A percentile compares a stretch with the other conserved stretches of the same genome.
phyloP scores from a whole-genome alignment of 2,113 vertebrate genomes.

The Picathartes gymnocephalus region DNA sequence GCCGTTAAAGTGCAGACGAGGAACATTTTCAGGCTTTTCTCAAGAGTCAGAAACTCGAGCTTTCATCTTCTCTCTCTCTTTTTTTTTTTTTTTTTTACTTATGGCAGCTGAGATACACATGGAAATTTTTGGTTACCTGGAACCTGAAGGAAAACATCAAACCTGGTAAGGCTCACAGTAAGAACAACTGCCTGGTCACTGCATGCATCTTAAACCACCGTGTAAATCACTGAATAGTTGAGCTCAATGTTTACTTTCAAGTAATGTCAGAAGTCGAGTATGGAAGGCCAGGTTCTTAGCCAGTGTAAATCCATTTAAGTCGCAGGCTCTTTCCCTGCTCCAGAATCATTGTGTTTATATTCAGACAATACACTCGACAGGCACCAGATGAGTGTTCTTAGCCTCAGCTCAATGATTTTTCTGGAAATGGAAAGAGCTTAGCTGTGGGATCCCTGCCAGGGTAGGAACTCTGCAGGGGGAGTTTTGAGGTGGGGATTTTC shows the following conservation, averaged over 20 bases:
- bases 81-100: background rate
- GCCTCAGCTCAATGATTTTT: constrained; percentile 69
- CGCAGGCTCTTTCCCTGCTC: background rate
- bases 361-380: constrained; percentile 64
- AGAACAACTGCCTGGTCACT: background rate
- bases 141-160: constrained; percentile 20
- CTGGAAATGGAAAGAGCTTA: constrained; percentile 61
- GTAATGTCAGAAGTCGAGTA: constrained; percentile 58
- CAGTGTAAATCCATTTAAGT: constrained; percentile 47
- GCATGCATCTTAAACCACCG: background rate
- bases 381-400: constrained; percentile 69
- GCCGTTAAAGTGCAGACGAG: constrained; percentile 22
- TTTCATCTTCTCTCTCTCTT: background rate
- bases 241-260: constrained; percentile 63
- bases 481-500: constrained; percentile 11
- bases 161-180: background rate
- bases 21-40: constrained; percentile 37
- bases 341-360: constrained; percentile 61
- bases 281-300: constrained; percentile 48
- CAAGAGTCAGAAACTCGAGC: background rate
- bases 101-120: background rate
- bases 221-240: constrained; percentile 2
- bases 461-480: constrained; percentile 22
- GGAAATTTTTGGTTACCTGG: constrained; percentile 32
- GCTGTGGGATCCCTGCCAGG: constrained; percentile 58